Base-by-base conservation (phyloP, 35 echinoderm and acorn worm genomes). In the Apostichopus californicus region DNA sequence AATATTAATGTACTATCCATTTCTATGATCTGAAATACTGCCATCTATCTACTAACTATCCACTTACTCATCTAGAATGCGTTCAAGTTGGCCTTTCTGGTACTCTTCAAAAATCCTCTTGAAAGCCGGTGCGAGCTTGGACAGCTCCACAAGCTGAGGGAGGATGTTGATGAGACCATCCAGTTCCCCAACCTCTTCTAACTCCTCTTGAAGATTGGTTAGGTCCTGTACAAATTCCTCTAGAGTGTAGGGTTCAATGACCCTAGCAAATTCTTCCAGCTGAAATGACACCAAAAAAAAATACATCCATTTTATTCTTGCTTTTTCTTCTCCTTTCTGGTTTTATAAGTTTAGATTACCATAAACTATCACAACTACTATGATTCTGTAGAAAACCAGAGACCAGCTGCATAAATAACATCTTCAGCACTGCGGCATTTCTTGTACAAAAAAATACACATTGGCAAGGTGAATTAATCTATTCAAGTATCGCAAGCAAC, bases 1-100 rank as follows among this genome's bases (percentile, higher is more conserved):
- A 61, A 61, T 9, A 12, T 61, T 61, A 9, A 61, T 61, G 7
- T 78, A 12, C 8, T 17, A 9, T 46, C 8, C 17, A 17, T 24
- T 24, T 17, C 77, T 78, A 4, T 78, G 20, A 17, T 8, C 20
- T 46, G 34, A 46, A 46, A 46, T 46, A 46, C 34, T 46, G 34
- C 34, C 34, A 46, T 46, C 34, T 46, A 46, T 46, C 77, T 24
- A 24, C 20, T 24, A 22, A 78, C 20, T 7, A 78, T 24, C 7
- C 5, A 75, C 86, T 89, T 89, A 89, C 86, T 89, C 86, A 63
- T 89, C 86, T 34, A 72, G 21, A 0, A 72, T 12, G 21, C 86
- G 20, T 55, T 72, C 57, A 0, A 66, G 18, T 21, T 52, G 22
- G 18, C 64, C 86, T 72, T 53, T 54, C 57, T 34, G 58, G 57